Conservation (phyloP, 1,140 invertebrate genomes). For the Oppia nitens region DNA sequence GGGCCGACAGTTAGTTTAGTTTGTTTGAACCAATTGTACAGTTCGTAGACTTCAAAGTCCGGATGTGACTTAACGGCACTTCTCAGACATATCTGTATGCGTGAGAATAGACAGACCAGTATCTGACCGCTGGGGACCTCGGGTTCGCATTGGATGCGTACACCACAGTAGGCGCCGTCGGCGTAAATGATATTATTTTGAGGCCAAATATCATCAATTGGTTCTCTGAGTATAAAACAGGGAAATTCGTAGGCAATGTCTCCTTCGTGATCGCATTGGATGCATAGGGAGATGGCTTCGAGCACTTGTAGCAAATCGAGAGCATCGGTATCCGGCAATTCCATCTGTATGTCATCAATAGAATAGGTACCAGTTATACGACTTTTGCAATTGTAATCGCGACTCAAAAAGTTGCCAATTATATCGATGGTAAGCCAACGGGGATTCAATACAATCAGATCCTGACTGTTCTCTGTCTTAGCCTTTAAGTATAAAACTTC, state of each 20-base stretch:
- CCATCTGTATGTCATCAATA: conserved; percentile 55
- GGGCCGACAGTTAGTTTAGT: conserved; percentile 54
- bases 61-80: not conserved
- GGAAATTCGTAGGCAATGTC: conserved; percentile 64
- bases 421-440: conserved; percentile 54
- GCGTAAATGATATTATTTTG: conserved; percentile 39
- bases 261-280: conserved; percentile 52
- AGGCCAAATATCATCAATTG: conserved; percentile 53
- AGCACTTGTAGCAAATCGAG: conserved; percentile 47
- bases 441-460: conserved; percentile 53
- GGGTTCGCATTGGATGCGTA: conserved; percentile 37
- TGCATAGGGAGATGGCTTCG: conserved; percentile 50
- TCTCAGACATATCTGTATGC: conserved; percentile 41
- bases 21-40: conserved; percentile 62
- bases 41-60: conserved; percentile 30
- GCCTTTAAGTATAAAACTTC: conserved; percentile 33
- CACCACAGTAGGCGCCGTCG: conserved; percentile 45
- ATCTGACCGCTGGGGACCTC: conserved; percentile 37
- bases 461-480: conserved; percentile 26
- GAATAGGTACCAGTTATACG: conserved; percentile 57
- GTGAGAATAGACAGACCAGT: conserved; percentile 46
- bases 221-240: conserved; percentile 53
- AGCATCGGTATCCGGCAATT: conserved; percentile 54
- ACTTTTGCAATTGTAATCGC: conserved; percentile 40
- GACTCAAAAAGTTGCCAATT: conserved; percentile 49